Conservation (phyloP, 92 coral and sea anemone genomes). For the Phymanthus crucifer region DNA sequence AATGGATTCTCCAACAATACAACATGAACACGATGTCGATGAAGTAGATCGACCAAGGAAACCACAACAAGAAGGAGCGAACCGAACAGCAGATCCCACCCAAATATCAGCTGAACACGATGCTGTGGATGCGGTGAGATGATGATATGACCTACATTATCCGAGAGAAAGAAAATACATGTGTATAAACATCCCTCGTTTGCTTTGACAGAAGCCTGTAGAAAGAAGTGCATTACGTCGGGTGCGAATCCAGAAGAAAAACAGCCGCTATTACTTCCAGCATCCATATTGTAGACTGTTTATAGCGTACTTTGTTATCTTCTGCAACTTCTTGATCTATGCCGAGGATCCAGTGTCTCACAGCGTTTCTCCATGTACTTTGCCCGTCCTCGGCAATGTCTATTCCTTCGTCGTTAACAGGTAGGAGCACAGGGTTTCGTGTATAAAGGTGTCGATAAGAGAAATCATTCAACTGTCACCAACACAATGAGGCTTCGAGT, state of each 20-base stretch:
- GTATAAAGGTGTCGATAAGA: too few relatives aligned
- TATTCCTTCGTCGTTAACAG: constrained; percentile 86
- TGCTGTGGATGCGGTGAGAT: background rate
- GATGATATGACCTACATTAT: background rate
- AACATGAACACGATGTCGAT: constrained; percentile 11
- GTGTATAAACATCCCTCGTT: background rate
- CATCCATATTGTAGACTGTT: constrained; percentile 91
- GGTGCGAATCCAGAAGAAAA: constrained; percentile 79
- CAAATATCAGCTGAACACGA: constrained; percentile 7
- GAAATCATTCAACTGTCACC: too few relatives aligned
- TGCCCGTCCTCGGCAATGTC: constrained; percentile 89
- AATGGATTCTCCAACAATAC: constrained; percentile 33
- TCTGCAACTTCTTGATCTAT: constrained; percentile 89
- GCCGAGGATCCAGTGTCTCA: constrained; percentile 99
- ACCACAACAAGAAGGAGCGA: constrained; percentile 12
- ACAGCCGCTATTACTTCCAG: constrained; percentile 91
- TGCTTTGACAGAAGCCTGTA: background rate
- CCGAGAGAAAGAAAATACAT: background rate
- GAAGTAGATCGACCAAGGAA: constrained; percentile 34
- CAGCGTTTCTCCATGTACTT: constrained; percentile 76
- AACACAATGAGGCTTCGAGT: too few relatives aligned
- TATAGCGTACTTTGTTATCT: constrained; percentile 86
- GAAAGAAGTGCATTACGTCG: constrained; percentile 33
- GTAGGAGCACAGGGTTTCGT: constrained; percentile 38
- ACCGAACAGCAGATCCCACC: background rate